Evolutionary conservation across 2,888 invertebrate species (phyloP), one percentile per base, ranked within the genome.

Genomic region (Tachina fera): DNA sequence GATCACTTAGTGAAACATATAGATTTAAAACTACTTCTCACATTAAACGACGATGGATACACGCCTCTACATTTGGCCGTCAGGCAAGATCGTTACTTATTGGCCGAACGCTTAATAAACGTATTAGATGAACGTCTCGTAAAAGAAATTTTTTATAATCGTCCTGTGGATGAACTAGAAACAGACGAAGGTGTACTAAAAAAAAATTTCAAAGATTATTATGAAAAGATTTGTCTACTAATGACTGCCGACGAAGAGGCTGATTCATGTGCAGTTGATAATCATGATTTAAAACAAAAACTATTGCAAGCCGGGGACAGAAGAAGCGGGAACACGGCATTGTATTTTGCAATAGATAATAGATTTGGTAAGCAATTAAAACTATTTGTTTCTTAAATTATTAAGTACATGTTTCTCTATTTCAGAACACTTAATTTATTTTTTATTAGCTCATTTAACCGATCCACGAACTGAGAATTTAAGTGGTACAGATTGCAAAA

Each of bases 11-110:
- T 92, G 87, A 77, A 87, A 3, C 68, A 79, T 3, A 87, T 92
- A 3, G 90, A 91, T 56, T 87, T 91, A 10, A 87, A 90, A 63
- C 70, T 90, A 45, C 71, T 92, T 1, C 79, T 89, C 10, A 79
- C 87, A 41, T 86, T 83, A 11, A 92, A 92, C 49, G 90, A 92
- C 79, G 91, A 91, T 76, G 92, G 92, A 2, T 89, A 92, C 39
- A 91, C 92, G 1, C 89, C 90, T 0, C 45, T 92, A 1, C 92
- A 92, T 53, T 72, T 92, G 31, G 92, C 92, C 0, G 88, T 92
- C 1, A 89, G 91, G 1, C 87, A 90, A 22, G 90, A 92, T 85
- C 89, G 89, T 31, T 92, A 88, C 61, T 71, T 89, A 16, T 86
- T 89, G 84, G 90, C 89, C 1, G 92, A 92, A 84, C 74, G 88